Evolutionary conservation across 2,113 vertebrate genomes (phyloP), one percentile per base, ranked within the genome.

Genomic region (Martes martes): DNA sequence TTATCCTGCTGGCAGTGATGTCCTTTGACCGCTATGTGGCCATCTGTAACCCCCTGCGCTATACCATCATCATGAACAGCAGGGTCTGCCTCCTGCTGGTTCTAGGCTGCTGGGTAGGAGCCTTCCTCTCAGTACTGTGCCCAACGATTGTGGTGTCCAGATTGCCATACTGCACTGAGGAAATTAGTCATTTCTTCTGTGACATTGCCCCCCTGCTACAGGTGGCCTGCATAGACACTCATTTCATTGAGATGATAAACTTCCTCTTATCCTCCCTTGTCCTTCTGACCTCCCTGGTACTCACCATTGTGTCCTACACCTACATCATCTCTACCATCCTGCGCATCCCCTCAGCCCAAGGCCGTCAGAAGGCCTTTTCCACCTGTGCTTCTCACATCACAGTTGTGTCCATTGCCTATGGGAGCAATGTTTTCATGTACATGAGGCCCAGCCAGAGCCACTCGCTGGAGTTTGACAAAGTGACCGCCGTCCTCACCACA

Each of bases 141-240:
- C 92, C 94, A 11, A 24, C 31, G 36, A 63, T 95, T 9, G 76
- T 96, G 36, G 55, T 94, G 16, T 69, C 91, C 55, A 91, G 94
- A 28, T 2, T 97, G 36, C 87, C 91, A 13, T 95, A 28, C 8
- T 96, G 94, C 36, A 7, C 4, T 42, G 14, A 79, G 50, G 74
- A 95, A 39, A 97, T 95, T 16, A 59, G 50, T 31, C 91, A 96
- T 18, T 97, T 97, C 45, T 96, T 96, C 82, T 97, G 96, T 96
- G 95, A 89, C 82, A 88, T 90, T 3, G 67, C 67, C 18, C 92
- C 96, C 55, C 13, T 97, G 16, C 45, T 96, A 4, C 78, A 71
- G 10, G 19, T 50, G 8, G 74, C 82, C 61, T 97, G 82, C 26
- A 65, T 15, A 11, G 76, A 95, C 31, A 88, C 57, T 82, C n/a